A percentile compares a stretch with the other conserved stretches of the same genome.
These are phyloP conservation scores for Nematolebias whitei DNA, from an alignment of 2,113 vertebrate genomes.

Conservation along the genomic window DNA sequence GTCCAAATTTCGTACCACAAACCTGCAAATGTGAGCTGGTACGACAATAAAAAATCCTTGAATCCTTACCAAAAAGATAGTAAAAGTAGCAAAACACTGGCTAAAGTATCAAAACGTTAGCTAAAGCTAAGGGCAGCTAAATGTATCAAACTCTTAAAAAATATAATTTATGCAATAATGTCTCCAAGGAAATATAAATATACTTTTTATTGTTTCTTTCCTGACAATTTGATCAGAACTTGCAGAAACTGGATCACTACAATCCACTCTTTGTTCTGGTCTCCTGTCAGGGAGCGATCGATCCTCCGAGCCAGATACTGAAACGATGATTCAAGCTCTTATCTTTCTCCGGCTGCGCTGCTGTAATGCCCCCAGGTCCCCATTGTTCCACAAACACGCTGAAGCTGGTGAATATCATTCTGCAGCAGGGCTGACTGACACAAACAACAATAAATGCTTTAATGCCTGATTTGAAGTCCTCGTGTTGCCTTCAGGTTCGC, in stretches of 20 bases:
- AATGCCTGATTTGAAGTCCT: constrained; percentile 19
- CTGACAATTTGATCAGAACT: not conserved
- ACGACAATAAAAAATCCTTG: too few species aligned
- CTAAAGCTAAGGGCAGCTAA: too few species aligned
- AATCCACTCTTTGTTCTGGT: not conserved
- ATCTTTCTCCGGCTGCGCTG: constrained; percentile 10
- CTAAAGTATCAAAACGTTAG: too few species aligned
- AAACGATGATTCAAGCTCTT: not conserved
- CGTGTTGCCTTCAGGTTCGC: constrained; percentile 22
- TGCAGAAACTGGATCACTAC: not conserved
- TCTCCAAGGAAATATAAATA: too few species aligned
- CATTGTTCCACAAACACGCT: constrained; percentile 6
- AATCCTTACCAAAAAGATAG: too few species aligned
- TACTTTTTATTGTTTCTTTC: not conserved
- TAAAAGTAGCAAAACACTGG: too few species aligned
- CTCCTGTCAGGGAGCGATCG: not conserved
- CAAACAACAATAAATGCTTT: not conserved
- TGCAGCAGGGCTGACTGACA: constrained; percentile 14
- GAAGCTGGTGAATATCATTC: constrained; percentile 13
- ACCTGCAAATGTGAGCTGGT: too few species aligned
- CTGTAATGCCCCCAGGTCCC: not conserved
- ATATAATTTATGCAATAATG: too few species aligned
- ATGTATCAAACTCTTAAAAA: too few species aligned
- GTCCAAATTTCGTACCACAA: too few species aligned
- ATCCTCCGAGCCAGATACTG: constrained; percentile 13